phyloP scores from a whole-genome alignment of 2,888 invertebrate species.

The Hetaerina titia region DNA sequence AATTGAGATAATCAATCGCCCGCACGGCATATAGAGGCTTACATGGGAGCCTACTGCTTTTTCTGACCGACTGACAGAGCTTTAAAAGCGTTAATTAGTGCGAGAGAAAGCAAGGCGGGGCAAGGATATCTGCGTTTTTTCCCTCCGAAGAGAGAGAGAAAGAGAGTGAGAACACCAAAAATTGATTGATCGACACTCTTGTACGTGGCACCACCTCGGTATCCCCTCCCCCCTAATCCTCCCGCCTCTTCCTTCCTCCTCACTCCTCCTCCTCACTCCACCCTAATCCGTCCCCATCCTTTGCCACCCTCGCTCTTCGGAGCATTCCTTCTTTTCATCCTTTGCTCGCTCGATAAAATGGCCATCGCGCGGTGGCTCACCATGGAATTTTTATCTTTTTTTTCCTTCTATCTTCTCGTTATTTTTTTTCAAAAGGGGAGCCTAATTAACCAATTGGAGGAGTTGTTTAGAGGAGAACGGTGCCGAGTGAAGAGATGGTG shows the following conservation, averaged over 20 bases:
- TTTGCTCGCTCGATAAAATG: conserved; percentile 8
- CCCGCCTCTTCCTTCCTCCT: background rate
- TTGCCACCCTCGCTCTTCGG: background rate
- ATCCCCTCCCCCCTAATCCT: background rate
- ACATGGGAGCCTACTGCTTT: background rate
- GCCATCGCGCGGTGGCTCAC: conserved; percentile 40
- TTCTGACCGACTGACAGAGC: background rate
- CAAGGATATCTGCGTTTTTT: background rate
- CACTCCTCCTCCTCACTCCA: background rate
- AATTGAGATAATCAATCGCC: conserved; percentile 24
- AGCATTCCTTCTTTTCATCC: conserved; percentile 9
- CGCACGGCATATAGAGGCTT: background rate
- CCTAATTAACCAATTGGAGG: conserved; percentile 60
- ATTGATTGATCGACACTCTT: conserved; percentile 35
- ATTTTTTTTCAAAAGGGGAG: background rate
- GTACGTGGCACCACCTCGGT: conserved; percentile 15
- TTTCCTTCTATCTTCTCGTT: background rate
- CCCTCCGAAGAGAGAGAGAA: background rate
- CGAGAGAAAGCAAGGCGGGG: background rate
- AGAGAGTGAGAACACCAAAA: background rate
- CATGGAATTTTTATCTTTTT: conserved; percentile 51
- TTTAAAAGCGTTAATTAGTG: conserved; percentile 25
- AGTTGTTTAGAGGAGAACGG: conserved; percentile 49
- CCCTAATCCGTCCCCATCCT: background rate
- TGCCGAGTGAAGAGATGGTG: conserved; percentile 6